Percentiles rank a stretch among this genome's conserved stretches.
phyloP scores from a whole-genome alignment of 2,113 vertebrate species.

The Callipepla californica region DNA sequence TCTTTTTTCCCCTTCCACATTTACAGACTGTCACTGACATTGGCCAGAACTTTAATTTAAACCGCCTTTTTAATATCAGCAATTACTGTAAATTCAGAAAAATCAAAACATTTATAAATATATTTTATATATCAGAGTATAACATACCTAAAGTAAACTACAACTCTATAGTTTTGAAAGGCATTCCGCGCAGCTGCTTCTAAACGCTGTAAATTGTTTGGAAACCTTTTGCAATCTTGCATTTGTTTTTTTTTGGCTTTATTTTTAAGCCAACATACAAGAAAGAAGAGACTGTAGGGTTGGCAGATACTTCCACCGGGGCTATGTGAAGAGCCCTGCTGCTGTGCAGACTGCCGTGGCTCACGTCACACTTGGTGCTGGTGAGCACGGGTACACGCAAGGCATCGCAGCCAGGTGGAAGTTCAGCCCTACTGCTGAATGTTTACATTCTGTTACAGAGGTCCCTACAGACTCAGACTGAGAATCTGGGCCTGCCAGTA shows the following conservation, averaged over 20 bases:
- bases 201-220: constrained; percentile 49
- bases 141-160: constrained; percentile 66
- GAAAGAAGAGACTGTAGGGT: constrained; percentile 21
- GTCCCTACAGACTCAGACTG: constrained; percentile 35
- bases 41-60: constrained; percentile 36
- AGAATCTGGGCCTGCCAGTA: constrained; percentile 32
- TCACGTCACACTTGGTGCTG: not conserved
- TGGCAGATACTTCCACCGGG: constrained; percentile 19
- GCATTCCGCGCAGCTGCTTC: constrained; percentile 68
- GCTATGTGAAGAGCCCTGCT: not conserved
- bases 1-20: constrained; percentile 46
- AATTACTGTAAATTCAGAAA: constrained; percentile 76
- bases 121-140: constrained; percentile 81
- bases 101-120: constrained; percentile 76
- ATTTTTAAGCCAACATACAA: constrained; percentile 70
- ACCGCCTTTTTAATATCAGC: constrained; percentile 66
- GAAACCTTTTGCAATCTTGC: constrained; percentile 45
- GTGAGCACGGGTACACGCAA: not conserved
- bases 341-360: not conserved
- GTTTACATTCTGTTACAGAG: constrained; percentile 72
- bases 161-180: constrained; percentile 68
- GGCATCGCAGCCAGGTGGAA: not conserved
- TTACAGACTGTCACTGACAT: not conserved
- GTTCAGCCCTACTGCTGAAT: constrained; percentile 55
- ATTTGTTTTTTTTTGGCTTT: constrained; percentile 69